A percentile compares a stretch with the other conserved stretches of the same genome.
Conservation (phyloP, 2,888 invertebrate genomes). For the Amiota minor region DNA sequence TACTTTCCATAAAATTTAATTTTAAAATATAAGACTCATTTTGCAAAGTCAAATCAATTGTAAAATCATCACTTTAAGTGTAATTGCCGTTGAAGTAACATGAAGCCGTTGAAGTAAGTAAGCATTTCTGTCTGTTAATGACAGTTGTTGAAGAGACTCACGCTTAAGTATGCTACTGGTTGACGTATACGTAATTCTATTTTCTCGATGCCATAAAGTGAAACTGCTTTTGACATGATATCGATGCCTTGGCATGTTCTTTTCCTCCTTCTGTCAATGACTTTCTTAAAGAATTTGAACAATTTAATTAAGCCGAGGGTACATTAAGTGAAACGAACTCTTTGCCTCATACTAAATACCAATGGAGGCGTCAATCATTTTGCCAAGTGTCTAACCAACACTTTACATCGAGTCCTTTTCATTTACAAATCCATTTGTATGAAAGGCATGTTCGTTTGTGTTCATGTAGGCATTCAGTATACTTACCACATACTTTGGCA, state of each 20-base stretch:
- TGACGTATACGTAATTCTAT: constrained; percentile 56
- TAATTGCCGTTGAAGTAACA: constrained; percentile 5
- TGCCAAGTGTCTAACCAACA: too few species aligned
- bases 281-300: constrained; percentile 54
- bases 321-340: not conserved
- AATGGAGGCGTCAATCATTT: not conserved
- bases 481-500: not conserved
- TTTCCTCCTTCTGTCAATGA: not conserved
- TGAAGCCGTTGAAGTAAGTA: too few species aligned
- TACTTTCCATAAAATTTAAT: too few species aligned
- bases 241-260: constrained; percentile 13
- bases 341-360: not conserved
- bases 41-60: not conserved
- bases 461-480: not conserved
- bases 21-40: too few species aligned
- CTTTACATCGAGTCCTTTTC: too few species aligned
- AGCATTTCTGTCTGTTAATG: not conserved
- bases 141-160: not conserved
- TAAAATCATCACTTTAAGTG: not conserved
- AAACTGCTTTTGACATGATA: constrained; percentile 38
- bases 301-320: constrained; percentile 56
- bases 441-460: not conserved
- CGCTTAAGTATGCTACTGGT: constrained; percentile 24
- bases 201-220: constrained; percentile 53
- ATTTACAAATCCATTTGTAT: not conserved